A percentile compares a stretch with the other conserved stretches of the same genome.
These are phyloP conservation scores for Aphidius ervi DNA, from an alignment of 1,140 invertebrate species.

Conservation along the genomic window DNA sequence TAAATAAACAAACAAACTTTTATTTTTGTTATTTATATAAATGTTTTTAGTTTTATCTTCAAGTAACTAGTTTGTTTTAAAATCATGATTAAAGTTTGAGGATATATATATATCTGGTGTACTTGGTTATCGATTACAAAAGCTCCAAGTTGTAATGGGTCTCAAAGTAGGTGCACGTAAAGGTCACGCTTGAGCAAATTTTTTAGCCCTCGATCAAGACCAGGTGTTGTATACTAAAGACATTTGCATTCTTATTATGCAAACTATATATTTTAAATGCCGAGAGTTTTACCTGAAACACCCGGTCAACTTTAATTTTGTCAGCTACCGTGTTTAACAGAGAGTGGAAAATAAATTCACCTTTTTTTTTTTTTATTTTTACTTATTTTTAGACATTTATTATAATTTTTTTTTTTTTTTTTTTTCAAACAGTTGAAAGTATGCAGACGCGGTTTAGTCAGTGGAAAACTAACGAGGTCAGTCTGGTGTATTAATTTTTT, in stretches of 20 bases:
- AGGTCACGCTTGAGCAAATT: constrained; percentile 14
- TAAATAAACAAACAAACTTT: no score
- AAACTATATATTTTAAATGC: constrained; percentile 1
- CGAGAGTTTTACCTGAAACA: neutral
- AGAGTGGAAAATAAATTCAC: constrained; percentile 1
- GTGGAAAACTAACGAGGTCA: no score
- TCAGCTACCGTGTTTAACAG: neutral
- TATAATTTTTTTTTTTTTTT: no score
- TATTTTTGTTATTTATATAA: no score
- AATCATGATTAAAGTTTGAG: neutral
- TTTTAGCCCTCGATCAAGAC: constrained; percentile 6
- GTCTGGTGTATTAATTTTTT: no score
- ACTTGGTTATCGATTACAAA: neutral
- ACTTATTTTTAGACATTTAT: neutral
- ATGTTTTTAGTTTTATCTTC: no score
- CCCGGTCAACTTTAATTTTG: neutral
- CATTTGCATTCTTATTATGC: constrained; percentile 24
- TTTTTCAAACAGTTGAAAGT: no score
- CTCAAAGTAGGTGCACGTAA: constrained; percentile 1
- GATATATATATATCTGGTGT: neutral
- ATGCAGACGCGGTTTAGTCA: no score
- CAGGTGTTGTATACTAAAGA: constrained; percentile 22
- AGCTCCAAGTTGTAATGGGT: neutral
- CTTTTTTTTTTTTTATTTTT: no score
- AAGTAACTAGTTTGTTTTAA: no score